Base-by-base conservation (phyloP, 2,113 vertebrate species). In the Takifugu flavidus region DNA sequence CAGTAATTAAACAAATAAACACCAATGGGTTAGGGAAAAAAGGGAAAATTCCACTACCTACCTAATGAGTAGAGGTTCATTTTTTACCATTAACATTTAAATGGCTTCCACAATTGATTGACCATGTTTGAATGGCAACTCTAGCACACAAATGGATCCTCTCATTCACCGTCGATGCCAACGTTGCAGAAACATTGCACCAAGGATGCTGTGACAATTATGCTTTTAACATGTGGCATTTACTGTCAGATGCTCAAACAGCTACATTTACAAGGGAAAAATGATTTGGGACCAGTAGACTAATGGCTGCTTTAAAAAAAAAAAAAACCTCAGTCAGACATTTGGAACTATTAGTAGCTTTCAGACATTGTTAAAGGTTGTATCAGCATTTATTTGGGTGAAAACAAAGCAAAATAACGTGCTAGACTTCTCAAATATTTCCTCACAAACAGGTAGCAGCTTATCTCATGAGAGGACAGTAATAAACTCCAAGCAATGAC, bases 41-140 rank as follows among this genome's bases (percentile, higher is more conserved):
- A 8, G 27, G 2, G 34, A 39, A 39, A 39, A 39, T 10, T 2
- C 34, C 52, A 14, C 29, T 62, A 46, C 62, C 78, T 75, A 67
- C 59, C 62, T 55, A 70, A 61, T 64, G 42, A 49, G 59, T 4
- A 57, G 58, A 54, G 45, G 55, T 80, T 75, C 55, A 74, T 82
- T 72, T 79, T 70, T 59, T 72, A 69, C 59, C 51, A 66, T 82
- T 83, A 78, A 79, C 69, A 80, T 87, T 77, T 79, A 86, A 82
- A 80, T 74, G 75, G 53, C 57, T 71, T 72, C 60, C 64, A 49
- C 45, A 46, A 81, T 60, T 79, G 79, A 85, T 64, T 59, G 77
- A 65, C 50, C 71, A 62, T 57, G 39, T 79, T 74, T 79, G 78
- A 86, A 82, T 76, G 55, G 68, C 70, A 82, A 75, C 76, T 78